phyloP scores from a whole-genome alignment of 2,797 vertebrate species.

The Enteromius treurensis region DNA sequence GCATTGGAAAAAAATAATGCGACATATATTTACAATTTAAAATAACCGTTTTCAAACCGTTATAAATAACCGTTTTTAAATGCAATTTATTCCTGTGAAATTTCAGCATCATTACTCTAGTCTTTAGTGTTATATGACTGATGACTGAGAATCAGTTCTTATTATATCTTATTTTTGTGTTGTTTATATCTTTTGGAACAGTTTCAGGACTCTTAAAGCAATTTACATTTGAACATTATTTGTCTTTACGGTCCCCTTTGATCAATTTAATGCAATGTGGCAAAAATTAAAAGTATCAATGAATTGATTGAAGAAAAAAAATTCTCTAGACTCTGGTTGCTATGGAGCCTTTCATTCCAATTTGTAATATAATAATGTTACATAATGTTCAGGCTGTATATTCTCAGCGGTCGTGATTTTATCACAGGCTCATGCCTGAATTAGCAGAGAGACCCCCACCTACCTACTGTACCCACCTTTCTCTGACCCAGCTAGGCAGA shows the following conservation, averaged over 20 bases:
- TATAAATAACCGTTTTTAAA: background rate
- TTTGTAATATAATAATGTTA: background rate
- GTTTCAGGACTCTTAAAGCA: background rate
- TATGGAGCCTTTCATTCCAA: background rate
- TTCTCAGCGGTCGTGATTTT: conserved; percentile 18
- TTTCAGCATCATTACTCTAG: background rate
- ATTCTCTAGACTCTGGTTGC: background rate
- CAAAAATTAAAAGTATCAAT: background rate
- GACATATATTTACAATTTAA: background rate
- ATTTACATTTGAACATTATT: background rate
- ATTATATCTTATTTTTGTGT: background rate
- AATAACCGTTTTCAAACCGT: background rate
- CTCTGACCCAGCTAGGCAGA: conserved; percentile 42
- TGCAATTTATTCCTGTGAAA: background rate
- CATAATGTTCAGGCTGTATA: conserved; percentile 7
- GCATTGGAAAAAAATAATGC: background rate
- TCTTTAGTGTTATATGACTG: background rate
- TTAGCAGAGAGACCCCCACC: conserved; percentile 58
- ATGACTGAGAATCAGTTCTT: background rate
- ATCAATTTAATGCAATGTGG: background rate
- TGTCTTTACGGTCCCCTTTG: background rate
- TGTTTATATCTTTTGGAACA: background rate
- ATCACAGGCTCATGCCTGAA: conserved; percentile 61
- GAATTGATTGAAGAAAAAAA: background rate
- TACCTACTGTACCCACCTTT: conserved; percentile 14